Conservation (phyloP, 37 sponge, comb jelly and placozoan genomes). For the Corticium candelabrum region DNA sequence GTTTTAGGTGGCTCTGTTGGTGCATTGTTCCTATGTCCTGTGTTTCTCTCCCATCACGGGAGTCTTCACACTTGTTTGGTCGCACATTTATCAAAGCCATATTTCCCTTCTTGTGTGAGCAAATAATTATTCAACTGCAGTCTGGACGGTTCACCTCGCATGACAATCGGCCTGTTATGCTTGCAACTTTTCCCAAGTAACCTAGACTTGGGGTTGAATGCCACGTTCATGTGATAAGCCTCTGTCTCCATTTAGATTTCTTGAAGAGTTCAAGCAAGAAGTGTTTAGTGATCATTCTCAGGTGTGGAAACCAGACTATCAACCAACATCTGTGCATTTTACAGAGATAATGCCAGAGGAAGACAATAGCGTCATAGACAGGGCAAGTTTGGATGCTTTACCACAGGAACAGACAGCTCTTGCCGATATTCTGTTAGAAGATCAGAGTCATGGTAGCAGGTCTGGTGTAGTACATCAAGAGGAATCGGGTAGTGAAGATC, state of each 20-base stretch:
- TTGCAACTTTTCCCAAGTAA: constrained; percentile 34
- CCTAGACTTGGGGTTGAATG: too few relatives aligned
- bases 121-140: constrained; percentile 63
- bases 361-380: too few relatives aligned
- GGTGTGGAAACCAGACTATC: background rate
- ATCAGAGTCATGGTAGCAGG: background rate
- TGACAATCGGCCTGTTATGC: constrained; percentile 44
- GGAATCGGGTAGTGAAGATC: background rate
- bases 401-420: background rate
- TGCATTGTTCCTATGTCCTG: constrained; percentile 79
- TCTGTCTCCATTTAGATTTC: background rate
- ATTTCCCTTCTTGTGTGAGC: constrained; percentile 53
- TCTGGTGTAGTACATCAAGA: background rate
- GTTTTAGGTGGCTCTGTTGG: constrained; percentile 73
- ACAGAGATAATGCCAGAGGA: too few relatives aligned
- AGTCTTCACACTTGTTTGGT: constrained; percentile 72
- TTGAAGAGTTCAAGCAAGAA: background rate
- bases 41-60: constrained; percentile 52
- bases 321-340: background rate
- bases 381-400: background rate
- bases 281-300: background rate
- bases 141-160: constrained; percentile 57
- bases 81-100: constrained; percentile 64
- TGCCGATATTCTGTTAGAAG: background rate
- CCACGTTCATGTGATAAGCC: too few relatives aligned